Percentiles rank a stretch among this genome's conserved stretches.
Conservation (phyloP, 2,888 invertebrate genomes). For the Metalampra italica region DNA sequence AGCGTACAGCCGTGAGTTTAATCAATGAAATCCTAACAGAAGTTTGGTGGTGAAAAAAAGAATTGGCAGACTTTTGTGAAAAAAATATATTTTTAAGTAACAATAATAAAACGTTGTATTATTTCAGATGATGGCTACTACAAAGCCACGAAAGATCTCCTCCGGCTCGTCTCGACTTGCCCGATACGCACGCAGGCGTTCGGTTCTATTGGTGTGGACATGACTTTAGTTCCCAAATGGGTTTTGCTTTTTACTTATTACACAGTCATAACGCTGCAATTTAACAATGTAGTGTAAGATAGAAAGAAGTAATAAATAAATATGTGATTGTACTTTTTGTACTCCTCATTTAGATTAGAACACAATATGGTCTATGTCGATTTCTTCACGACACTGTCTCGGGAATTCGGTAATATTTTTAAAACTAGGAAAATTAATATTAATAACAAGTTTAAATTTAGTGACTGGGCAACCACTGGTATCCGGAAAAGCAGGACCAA, state of each 20-base stretch:
- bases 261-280: constrained; percentile 24
- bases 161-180: constrained; percentile 31
- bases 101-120: not conserved
- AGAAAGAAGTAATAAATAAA: no score
- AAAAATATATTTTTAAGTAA: not conserved
- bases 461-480: no score
- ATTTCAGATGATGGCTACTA: constrained; percentile 27
- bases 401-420: no score
- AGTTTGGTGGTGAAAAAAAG: not conserved
- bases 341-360: no score
- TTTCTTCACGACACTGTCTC: no score
- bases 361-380: no score
- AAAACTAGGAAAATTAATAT: no score
- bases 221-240: constrained; percentile 31
- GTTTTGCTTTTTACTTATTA: constrained; percentile 26
- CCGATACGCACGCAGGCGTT: constrained; percentile 31
- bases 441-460: no score
- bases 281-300: constrained; percentile 23
- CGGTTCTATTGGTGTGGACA: constrained; percentile 34
- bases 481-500: no score
- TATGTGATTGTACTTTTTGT: no score
- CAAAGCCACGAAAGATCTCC: constrained; percentile 31
- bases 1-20: not conserved
- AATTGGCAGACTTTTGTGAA: not conserved
- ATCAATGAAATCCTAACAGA: not conserved